Percentiles rank a stretch among this genome's conserved stretches.
phyloP scores from a whole-genome alignment of 2,888 invertebrate species.

The Cerastoderma edule region DNA sequence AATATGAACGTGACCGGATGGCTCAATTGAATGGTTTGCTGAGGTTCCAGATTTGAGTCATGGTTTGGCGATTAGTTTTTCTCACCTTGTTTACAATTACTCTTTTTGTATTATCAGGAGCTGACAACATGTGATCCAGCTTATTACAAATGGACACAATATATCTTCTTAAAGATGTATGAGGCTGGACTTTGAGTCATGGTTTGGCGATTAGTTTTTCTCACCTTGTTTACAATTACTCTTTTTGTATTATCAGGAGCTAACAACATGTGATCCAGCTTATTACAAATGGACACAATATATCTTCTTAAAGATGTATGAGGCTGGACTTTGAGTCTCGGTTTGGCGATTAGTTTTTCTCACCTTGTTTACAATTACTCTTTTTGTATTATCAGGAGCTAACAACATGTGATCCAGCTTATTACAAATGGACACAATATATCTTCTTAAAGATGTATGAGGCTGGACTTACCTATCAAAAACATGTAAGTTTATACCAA shows the following conservation, averaged over 20 bases:
- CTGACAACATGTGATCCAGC: slow-evolving; percentile 93
- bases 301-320: slow-evolving; percentile 94
- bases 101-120: slow-evolving; percentile 88
- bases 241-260: slow-evolving; percentile 88
- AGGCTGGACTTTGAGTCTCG: slow-evolving; percentile 92
- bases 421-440: slow-evolving; percentile 97
- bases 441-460: slow-evolving; percentile 95
- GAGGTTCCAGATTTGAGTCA: too few species aligned
- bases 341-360: too few species aligned
- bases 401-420: slow-evolving; percentile 93
- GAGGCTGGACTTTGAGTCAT: slow-evolving; percentile 91
- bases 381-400: slow-evolving; percentile 89
- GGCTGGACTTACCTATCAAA: slow-evolving; percentile 93
- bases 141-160: slow-evolving; percentile 98
- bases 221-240: too few species aligned
- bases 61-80: too few species aligned
- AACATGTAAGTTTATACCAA: slow-evolving; percentile 86
- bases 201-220: too few species aligned
- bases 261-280: slow-evolving; percentile 93
- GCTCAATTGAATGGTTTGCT: too few species aligned
- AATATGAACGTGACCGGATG: too few species aligned
- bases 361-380: too few species aligned
- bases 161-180: slow-evolving; percentile 94
- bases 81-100: too few species aligned
- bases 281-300: slow-evolving; percentile 98